Evolutionary conservation across 2,797 vertebrate species (phyloP), one percentile per base, ranked within the genome.

Genomic region (Apodemus agrarius): DNA sequence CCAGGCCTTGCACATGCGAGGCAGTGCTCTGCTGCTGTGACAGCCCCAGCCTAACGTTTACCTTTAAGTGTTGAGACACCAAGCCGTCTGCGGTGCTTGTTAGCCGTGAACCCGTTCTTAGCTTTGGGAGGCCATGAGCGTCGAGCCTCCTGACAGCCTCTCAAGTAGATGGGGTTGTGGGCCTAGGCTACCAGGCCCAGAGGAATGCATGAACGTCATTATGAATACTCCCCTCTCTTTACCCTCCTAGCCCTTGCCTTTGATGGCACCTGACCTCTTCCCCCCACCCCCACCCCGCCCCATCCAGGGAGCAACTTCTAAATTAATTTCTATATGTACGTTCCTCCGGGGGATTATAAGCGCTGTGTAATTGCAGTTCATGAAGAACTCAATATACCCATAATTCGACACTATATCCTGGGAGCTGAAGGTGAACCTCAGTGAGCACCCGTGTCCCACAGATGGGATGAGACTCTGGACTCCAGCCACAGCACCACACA

Each of bases 261-360:
- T 22, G 82, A 85, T 22, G 40, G 43, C 26, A 13, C 29, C 83
- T 78, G 31, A 76, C 16, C 40, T 84, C 46, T 22, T 10, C 22
- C 0, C 54, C 1, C 61, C 34, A n/a, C n/a, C n/a, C n/a, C n/a
- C n/a, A n/a, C n/a, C n/a, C n/a, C n/a, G n/a, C 57, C 46, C 94
- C 54, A 89, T 29, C n/a, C 31, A 37, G 31, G 24, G 11, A 46
- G 31, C 78, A 89, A 63, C 52, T 80, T 65, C 72, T 67, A 24
- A 91, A 67, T 95, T 95, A 54, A 74, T 84, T 93, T 92, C 92
- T 94, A 12, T 80, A 61, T 61, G 14, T 92, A 61, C 79, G 69
- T 79, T 94, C 7, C 72, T 72, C 29, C n/a, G 57, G 13, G 16
- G 14, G 6, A 46, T 78, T 69, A 63, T 69, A 80, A 79, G 49